These are phyloP conservation scores for Steinernema khuongi DNA, from an alignment of 1,140 invertebrate species.

Conservation along the genomic window DNA sequence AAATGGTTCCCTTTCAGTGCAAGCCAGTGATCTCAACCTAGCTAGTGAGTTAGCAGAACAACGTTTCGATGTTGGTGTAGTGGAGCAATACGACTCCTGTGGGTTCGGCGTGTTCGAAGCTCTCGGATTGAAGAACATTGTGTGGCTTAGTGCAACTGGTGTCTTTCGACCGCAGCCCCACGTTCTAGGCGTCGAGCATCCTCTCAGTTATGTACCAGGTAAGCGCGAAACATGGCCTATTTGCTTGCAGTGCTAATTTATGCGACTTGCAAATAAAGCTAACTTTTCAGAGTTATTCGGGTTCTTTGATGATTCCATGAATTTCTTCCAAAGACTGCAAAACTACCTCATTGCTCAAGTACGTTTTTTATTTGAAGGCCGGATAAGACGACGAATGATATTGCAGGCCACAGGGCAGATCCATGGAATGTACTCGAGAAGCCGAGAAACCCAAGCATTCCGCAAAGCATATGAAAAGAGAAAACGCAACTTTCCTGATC, in stretches of 20 bases:
- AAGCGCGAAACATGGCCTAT: not conserved
- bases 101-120: slow-evolving; percentile 43
- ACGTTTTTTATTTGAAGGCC: slow-evolving; percentile 16
- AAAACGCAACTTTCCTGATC: not conserved
- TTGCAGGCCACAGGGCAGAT: slow-evolving; percentile 33
- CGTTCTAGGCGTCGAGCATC: slow-evolving; percentile 41
- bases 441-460: not conserved
- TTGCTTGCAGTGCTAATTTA: not conserved
- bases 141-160: slow-evolving; percentile 47
- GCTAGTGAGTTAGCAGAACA: not conserved
- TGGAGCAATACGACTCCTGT: slow-evolving; percentile 51
- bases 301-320: slow-evolving; percentile 39
- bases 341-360: slow-evolving; percentile 41
- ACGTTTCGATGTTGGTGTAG: slow-evolving; percentile 43
- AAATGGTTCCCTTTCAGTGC: slow-evolving; percentile 4
- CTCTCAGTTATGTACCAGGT: slow-evolving; percentile 54
- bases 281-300: slow-evolving; percentile 47
- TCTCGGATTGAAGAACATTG: slow-evolving; percentile 25
- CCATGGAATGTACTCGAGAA: slow-evolving; percentile 26
- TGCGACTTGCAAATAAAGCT: slow-evolving; percentile 19
- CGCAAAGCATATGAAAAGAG: not conserved
- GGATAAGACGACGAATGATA: not conserved
- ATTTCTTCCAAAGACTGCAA: slow-evolving; percentile 37
- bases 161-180: slow-evolving; percentile 44
- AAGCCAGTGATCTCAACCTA: slow-evolving; percentile 17